Evolutionary conservation across 2,797 vertebrate genomes (phyloP).

Genomic region (Atherinosoma microstoma): DNA sequence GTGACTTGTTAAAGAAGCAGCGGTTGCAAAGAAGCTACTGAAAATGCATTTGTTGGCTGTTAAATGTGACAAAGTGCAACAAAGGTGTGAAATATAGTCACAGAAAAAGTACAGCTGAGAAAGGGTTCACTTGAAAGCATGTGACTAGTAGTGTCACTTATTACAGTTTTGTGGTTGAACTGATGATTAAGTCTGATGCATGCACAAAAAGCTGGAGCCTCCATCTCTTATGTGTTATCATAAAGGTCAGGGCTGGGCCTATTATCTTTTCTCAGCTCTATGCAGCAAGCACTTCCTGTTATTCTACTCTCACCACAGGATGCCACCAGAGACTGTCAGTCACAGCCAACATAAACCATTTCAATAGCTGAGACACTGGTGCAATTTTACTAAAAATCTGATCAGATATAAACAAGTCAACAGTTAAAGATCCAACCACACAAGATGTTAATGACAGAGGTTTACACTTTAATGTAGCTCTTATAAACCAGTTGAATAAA

Average conservation of each 20-base stretch:
- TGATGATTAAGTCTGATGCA: conserved; percentile 1
- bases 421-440: conserved; percentile 14
- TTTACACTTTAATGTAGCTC: conserved; percentile 4
- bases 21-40: not conserved
- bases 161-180: conserved; percentile 26
- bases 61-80: not conserved
- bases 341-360: conserved; percentile 59
- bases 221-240: conserved; percentile 61
- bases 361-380: conserved; percentile 25
- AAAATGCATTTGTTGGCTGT: not conserved
- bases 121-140: conserved; percentile 1
- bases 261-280: conserved; percentile 72
- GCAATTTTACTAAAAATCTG: conserved; percentile 8
- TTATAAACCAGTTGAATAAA: conserved; percentile 7
- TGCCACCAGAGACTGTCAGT: conserved; percentile 63
- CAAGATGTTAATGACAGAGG: conserved; percentile 23
- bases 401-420: conserved; percentile 8
- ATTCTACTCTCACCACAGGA: conserved; percentile 71
- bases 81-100: conserved; percentile 33
- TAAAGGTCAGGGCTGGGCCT: conserved; percentile 68
- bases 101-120: conserved; percentile 4
- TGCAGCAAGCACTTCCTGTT: conserved; percentile 77
- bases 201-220: conserved; percentile 29
- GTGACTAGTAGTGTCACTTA: conserved; percentile 31
- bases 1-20: not conserved